Percentiles rank a stretch among this genome's conserved stretches.
phyloP scores from a whole-genome alignment of 2,113 vertebrate species.

The Herpailurus yagouaroundi region DNA sequence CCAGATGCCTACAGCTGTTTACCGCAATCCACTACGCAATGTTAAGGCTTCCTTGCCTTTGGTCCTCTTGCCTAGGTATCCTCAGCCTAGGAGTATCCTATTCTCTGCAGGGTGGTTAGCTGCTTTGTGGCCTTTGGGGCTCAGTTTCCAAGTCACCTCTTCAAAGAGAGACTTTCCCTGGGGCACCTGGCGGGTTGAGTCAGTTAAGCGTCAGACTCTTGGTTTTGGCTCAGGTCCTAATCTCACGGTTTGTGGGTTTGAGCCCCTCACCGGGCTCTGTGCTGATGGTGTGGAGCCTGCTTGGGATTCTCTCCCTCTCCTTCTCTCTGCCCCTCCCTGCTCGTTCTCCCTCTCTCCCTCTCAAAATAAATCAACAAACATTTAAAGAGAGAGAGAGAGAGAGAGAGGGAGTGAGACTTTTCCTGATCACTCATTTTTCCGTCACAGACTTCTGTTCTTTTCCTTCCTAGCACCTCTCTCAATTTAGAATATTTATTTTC shows the following conservation, averaged over 20 bases:
- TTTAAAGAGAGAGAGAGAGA: too few species aligned
- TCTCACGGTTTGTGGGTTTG: too few species aligned
- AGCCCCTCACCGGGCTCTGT: too few species aligned
- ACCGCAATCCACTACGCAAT: rapidly evolving
- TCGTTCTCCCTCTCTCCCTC: too few species aligned
- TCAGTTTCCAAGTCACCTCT: not conserved
- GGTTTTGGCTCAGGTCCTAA: too few species aligned
- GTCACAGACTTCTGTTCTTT: not conserved
- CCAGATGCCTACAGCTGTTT: not conserved
- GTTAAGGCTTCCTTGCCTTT: not conserved
- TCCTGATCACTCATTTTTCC: not conserved
- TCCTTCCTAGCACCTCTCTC: not conserved
- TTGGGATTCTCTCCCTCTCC: too few species aligned
- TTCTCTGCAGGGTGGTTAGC: not conserved
- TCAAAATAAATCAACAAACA: too few species aligned
- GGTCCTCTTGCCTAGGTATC: not conserved
- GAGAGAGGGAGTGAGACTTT: not conserved
- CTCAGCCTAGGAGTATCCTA: not conserved
- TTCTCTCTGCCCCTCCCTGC: too few species aligned
- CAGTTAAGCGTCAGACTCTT: too few species aligned
- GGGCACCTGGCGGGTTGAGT: too few species aligned
- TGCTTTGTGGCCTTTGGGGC: not conserved
- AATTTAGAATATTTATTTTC: not conserved
- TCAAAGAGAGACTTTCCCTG: not conserved
- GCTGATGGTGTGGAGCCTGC: too few species aligned